phyloP scores from a whole-genome alignment of 2,113 vertebrate species.

The Muntiacus muntjak region DNA sequence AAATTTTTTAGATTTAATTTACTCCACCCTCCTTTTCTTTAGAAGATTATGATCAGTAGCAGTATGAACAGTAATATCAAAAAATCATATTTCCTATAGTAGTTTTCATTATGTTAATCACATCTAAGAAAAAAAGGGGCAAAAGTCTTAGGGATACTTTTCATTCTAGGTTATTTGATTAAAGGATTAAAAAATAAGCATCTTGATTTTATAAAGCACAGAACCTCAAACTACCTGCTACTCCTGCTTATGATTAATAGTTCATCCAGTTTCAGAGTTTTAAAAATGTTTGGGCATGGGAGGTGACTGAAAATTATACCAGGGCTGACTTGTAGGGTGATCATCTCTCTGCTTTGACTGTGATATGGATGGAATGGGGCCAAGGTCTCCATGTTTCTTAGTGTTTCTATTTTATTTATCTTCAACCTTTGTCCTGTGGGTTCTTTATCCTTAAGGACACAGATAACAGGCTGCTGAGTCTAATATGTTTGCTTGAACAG shows the following conservation, averaged over 20 bases:
- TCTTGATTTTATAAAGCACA: slow-evolving; percentile 24
- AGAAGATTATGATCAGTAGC: neutral
- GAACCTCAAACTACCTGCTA: neutral
- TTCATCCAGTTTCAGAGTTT: neutral
- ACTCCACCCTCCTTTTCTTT: neutral
- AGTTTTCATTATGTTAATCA: slow-evolving; percentile 12
- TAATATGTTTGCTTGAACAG: neutral
- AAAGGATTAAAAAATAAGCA: neutral
- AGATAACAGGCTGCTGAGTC: slow-evolving; percentile 17
- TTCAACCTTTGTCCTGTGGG: slow-evolving; percentile 60
- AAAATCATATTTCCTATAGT: slow-evolving; percentile 31
- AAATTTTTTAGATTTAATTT: neutral
- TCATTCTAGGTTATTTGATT: slow-evolving; percentile 15
- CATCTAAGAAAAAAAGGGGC: neutral
- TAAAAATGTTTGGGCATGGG: neutral
- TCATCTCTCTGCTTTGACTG: neutral
- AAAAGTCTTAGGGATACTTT: slow-evolving; percentile 6
- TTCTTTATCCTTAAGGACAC: slow-evolving; percentile 55
- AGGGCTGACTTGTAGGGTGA: neutral
- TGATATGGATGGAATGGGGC: neutral
- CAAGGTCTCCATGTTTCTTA: slow-evolving; percentile 64
- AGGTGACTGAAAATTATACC: neutral
- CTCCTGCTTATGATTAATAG: neutral
- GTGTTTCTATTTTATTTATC: slow-evolving; percentile 54
- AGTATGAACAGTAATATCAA: neutral